Evolutionary conservation across 92 coral and sea anemone species (phyloP).

Genomic region (Umimayanthus chanpuru): DNA sequence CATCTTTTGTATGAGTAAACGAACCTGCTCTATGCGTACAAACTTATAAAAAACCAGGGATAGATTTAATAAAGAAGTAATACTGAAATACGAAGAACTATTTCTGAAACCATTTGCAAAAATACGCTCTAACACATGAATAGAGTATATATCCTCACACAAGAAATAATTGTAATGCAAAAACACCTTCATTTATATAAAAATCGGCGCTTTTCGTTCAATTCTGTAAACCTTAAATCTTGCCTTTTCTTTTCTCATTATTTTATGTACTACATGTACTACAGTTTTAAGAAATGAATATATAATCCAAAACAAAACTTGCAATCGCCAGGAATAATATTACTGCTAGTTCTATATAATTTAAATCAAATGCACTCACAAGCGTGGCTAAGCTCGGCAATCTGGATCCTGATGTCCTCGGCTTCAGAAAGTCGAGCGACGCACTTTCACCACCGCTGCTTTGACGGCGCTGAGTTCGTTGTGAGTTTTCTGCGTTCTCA

Average conservation of each 20-base stretch:
- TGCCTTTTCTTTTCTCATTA: background rate
- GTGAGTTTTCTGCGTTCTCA: background rate
- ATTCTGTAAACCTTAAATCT: too few species aligned
- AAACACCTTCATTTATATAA: background rate
- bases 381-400: constrained; percentile 82
- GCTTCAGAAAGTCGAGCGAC: constrained; percentile 36
- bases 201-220: background rate
- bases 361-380: constrained; percentile 58
- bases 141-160: background rate
- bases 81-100: background rate
- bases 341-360: constrained; percentile 4
- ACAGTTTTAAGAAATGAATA: background rate
- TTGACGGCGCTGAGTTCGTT: background rate
- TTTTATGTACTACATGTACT: background rate
- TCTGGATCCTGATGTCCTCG: constrained; percentile 59
- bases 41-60: background rate
- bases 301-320: background rate
- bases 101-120: background rate
- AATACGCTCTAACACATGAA: background rate
- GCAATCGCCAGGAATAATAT: background rate
- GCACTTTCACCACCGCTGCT: constrained; percentile 12
- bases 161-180: background rate
- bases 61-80: background rate
- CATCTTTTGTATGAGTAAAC: background rate
- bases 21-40: background rate